These are phyloP conservation scores for Bovichtus diacanthus DNA, from an alignment of 2,797 vertebrate genomes.

Conservation along the genomic window DNA sequence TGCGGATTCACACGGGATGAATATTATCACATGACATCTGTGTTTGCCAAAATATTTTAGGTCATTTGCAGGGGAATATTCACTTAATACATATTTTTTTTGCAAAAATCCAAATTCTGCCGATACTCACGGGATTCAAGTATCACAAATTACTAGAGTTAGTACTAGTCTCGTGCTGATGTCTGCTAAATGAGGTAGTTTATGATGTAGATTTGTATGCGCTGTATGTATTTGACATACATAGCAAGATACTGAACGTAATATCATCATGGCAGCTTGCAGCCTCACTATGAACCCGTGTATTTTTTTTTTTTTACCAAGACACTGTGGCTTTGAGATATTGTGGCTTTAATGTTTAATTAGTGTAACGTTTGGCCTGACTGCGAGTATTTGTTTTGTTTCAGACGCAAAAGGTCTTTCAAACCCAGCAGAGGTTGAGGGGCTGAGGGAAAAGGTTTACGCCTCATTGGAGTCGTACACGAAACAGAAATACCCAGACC, in stretches of 20 bases:
- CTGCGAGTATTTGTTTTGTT: conserved; percentile 9
- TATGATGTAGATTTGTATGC: too few species aligned
- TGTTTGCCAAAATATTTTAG: too few species aligned
- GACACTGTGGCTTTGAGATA: not conserved
- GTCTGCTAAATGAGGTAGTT: not conserved
- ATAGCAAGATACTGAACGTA: not conserved
- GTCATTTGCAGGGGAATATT: too few species aligned
- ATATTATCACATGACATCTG: too few species aligned
- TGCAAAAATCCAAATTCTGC: too few species aligned
- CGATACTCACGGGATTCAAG: too few species aligned
- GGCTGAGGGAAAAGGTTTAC: conserved; percentile 94
- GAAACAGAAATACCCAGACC: conserved; percentile 96
- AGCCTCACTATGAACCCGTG: not conserved
- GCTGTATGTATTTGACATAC: not conserved
- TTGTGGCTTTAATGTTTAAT: not conserved
- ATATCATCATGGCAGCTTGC: not conserved
- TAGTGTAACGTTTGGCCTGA: not conserved
- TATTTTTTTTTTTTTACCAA: not conserved
- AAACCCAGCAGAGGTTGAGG: conserved; percentile 93
- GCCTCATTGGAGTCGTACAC: conserved; percentile 96
- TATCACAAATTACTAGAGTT: too few species aligned
- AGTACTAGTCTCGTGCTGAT: too few species aligned
- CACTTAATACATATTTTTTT: too few species aligned
- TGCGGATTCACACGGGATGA: too few species aligned
- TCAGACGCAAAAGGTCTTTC: conserved; percentile 96